A percentile compares a stretch with the other conserved stretches of the same genome.
Conservation (phyloP, 2,797 vertebrate genomes). For the Ibycter americanus region DNA sequence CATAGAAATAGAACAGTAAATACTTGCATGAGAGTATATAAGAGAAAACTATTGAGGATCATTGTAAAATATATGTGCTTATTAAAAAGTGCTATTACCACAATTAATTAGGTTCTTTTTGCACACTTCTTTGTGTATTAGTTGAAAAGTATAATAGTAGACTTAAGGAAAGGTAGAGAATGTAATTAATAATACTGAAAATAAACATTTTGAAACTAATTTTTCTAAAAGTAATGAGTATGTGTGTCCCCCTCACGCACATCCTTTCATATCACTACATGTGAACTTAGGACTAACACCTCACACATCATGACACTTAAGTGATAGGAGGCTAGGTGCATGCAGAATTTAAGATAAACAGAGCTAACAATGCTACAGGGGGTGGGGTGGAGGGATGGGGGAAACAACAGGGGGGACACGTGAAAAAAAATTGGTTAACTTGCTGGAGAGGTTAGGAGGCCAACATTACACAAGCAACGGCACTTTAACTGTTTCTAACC, state of each 20-base stretch:
- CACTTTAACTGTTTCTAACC: not conserved
- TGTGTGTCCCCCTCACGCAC: not conserved
- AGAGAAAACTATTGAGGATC: not conserved
- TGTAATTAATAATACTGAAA: not conserved
- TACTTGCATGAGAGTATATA: not conserved
- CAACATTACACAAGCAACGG: not conserved
- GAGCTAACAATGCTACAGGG: not conserved
- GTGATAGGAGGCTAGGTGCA: not conserved
- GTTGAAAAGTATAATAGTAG: not conserved
- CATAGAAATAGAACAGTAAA: not conserved
- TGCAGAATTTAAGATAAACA: not conserved
- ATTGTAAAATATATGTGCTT: not conserved
- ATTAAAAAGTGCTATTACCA: not conserved
- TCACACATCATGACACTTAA: not conserved
- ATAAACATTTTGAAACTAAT: not conserved
- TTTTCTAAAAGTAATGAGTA: not conserved
- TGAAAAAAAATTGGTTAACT: not conserved
- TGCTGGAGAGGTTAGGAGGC: not conserved
- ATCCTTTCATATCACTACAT: not conserved
- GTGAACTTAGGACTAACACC: not conserved
- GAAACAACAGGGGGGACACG: fast-evolving
- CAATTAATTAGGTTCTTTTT: not conserved
- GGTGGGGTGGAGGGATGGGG: no score
- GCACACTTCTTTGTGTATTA: not conserved
- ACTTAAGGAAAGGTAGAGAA: not conserved